Evolutionary conservation across 2,888 invertebrate species (phyloP), one percentile per base, ranked within the genome.

Genomic region (Agrotis ipsilon): DNA sequence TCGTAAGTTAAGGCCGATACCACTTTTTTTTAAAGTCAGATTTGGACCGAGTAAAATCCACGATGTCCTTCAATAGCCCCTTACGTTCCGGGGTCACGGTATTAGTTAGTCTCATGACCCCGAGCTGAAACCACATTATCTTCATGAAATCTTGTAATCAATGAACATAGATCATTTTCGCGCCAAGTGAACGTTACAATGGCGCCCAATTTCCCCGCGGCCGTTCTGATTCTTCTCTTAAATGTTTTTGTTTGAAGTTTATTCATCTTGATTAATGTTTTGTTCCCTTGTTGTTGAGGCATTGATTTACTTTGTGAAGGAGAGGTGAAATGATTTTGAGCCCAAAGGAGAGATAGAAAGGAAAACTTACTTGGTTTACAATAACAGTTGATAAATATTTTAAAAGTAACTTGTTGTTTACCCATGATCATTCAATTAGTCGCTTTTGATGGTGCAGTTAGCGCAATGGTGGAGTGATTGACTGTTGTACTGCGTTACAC

Each of bases 141-240:
- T 61, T 65, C 51, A 54, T 51, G 43, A 32, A 58, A 59, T 55
- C 18, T 54, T 63, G 39, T 39, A 55, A 61, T 52, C 51, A 51
- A 64, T 54, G 39, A 57, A 19, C 6, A 46, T 72, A 72, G 60
- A 81, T 77, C 19, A 72, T 66, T 81, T 81, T 69, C 48, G 54
- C 68, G 55, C 68, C 59, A 77, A 54, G 66, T 59, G 43, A 54
- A 68, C 59, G 60, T 63, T 60, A 46, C 59, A 63, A 68, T 75
- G 49, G 70, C 39, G 14, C 27, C 45, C 39, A 55, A 75, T 75
- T 80, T 64, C 72, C 57, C 57, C 5, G 13, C 66, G 68, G 77
- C 55, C 48, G 54, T 69, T 80, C 51, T 65, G 69, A 75, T 65
- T 80, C 61, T 43, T 43, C 57, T 51, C 48, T 51, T 65, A 62